Evolutionary conservation across 2,888 invertebrate species (phyloP).

Genomic region (Loripinus fragilis): DNA sequence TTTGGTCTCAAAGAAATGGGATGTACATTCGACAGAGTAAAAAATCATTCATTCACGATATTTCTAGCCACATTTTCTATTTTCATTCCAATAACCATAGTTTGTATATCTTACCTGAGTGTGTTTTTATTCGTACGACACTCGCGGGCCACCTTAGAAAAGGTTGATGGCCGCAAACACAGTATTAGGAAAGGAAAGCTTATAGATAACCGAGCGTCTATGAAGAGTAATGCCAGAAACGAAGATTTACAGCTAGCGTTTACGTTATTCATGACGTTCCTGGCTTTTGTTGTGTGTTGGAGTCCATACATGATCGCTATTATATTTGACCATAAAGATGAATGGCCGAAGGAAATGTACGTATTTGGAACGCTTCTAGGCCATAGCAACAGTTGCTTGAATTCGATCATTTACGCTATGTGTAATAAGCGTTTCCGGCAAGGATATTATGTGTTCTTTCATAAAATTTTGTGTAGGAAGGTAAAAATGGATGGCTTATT

Average conservation of each 20-base stretch:
- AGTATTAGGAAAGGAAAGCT: constrained; percentile 20
- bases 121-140: constrained; percentile 58
- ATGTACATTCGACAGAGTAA: constrained; percentile 69
- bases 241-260: constrained; percentile 67
- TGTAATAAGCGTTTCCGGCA: constrained; percentile 64
- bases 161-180: constrained; percentile 27
- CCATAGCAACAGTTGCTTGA: constrained; percentile 71
- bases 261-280: constrained; percentile 68
- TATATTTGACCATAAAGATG: constrained; percentile 60
- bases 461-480: constrained; percentile 42
- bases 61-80: constrained; percentile 64
- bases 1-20: constrained; percentile 71
- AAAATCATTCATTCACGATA: constrained; percentile 66
- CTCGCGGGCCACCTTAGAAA: constrained; percentile 26
- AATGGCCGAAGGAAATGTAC: constrained; percentile 64
- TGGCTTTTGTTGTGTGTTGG: constrained; percentile 69
- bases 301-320: constrained; percentile 63
- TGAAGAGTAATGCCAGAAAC: constrained; percentile 32
- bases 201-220: constrained; percentile 10
- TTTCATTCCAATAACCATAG: constrained; percentile 60
- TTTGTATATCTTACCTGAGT: constrained; percentile 58
- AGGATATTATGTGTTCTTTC: constrained; percentile 60
- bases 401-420: constrained; percentile 68
- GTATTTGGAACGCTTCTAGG: constrained; percentile 65
- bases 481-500: constrained; percentile 42